A percentile compares a stretch with the other conserved stretches of the same genome.
Conservation (phyloP, 2,797 vertebrate species). For the Passerculus sandwichensis region DNA sequence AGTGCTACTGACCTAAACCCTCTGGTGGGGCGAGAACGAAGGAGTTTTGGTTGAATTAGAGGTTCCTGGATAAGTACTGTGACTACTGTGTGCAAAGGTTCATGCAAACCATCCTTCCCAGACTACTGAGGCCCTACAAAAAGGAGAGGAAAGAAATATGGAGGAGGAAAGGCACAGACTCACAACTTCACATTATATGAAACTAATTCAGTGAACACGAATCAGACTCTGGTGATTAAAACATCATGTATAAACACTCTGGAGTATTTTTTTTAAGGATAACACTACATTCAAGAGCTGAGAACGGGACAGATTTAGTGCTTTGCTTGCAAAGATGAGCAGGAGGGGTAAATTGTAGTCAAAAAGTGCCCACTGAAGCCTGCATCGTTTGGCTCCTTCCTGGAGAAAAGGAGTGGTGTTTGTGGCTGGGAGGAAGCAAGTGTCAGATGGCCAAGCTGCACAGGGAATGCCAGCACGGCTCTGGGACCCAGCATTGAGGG, state of each 20-base stretch:
- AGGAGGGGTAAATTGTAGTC: background rate
- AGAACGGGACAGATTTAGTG: background rate
- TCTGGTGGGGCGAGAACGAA: rapidly evolving
- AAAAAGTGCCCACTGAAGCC: background rate
- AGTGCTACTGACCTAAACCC: rapidly evolving
- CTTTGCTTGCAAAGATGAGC: background rate
- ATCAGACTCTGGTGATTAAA: background rate
- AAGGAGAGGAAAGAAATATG: background rate
- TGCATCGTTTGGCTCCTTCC: background rate
- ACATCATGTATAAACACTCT: background rate
- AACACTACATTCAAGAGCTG: background rate
- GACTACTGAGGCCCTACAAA: background rate
- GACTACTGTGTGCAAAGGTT: background rate
- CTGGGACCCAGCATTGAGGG: background rate
- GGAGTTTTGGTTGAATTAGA: background rate
- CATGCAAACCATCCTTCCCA: background rate
- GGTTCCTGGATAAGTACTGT: background rate
- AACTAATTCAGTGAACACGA: background rate
- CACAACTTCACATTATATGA: background rate
- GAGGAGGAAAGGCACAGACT: background rate
- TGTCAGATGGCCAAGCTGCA: background rate
- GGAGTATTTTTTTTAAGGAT: background rate
- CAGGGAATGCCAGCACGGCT: rapidly evolving
- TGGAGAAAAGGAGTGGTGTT: rapidly evolving
- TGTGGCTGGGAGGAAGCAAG: rapidly evolving